Conservation (phyloP, 92 coral and sea anemone genomes). For the Porites divaricata region DNA sequence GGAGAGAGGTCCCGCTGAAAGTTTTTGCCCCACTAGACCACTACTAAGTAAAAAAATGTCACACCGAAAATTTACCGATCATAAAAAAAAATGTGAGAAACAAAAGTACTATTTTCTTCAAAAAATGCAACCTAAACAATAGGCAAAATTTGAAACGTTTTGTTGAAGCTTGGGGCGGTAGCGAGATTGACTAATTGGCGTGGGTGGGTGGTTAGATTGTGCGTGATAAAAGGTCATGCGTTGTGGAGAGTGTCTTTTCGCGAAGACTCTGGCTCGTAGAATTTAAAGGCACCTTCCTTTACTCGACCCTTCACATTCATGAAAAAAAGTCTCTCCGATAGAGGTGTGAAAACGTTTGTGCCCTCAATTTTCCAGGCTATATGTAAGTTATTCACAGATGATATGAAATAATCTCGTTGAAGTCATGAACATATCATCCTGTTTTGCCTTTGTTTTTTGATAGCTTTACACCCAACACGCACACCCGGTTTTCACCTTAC, state of each 20-base stretch:
- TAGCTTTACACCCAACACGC: not conserved
- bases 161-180: not conserved
- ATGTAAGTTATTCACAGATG: not conserved
- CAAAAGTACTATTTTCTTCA: too few relatives aligned
- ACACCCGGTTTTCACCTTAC: not conserved
- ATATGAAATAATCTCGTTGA: not conserved
- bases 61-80: too few relatives aligned
- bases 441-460: not conserved
- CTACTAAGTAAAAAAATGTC: too few relatives aligned
- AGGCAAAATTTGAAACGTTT: too few relatives aligned
- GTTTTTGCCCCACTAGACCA: too few relatives aligned
- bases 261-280: not conserved
- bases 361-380: not conserved
- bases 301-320: not conserved
- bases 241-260: not conserved
- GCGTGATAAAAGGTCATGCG: not conserved
- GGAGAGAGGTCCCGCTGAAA: too few relatives aligned
- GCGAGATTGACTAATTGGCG: not conserved
- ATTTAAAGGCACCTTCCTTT: not conserved
- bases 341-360: not conserved
- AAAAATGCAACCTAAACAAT: too few relatives aligned
- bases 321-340: not conserved
- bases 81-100: too few relatives aligned
- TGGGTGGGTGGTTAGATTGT: not conserved
- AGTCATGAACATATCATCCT: not conserved